These are phyloP conservation scores for Amphiprion clarkii DNA, from an alignment of 2,797 vertebrate species.

Conservation along the genomic window DNA sequence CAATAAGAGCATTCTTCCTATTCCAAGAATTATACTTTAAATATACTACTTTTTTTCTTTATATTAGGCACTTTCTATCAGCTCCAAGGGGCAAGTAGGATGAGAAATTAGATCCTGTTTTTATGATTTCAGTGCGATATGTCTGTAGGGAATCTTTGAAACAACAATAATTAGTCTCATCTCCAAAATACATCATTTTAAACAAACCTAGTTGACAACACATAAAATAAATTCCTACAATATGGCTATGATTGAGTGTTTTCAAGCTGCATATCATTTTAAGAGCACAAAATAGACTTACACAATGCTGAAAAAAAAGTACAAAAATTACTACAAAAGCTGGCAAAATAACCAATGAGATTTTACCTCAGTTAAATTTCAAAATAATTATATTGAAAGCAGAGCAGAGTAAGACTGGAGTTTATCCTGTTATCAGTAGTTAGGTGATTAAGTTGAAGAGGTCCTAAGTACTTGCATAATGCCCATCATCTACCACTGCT, in stretches of 20 bases:
- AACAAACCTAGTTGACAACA: conserved; percentile 30
- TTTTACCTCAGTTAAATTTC: conserved; percentile 3
- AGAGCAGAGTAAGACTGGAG: conserved; percentile 26
- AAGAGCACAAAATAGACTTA: conserved; percentile 13
- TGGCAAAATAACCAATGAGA: not conserved
- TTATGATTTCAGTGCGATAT: not conserved
- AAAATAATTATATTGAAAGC: conserved; percentile 25
- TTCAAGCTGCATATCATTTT: conserved; percentile 25
- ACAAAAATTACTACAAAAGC: conserved; percentile 34
- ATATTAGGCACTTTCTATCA: conserved; percentile 38
- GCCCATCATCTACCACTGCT: conserved; percentile 33
- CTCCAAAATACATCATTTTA: conserved; percentile 23
- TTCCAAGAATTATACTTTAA: not conserved
- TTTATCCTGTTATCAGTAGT: conserved; percentile 66
- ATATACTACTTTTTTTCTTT: not conserved
- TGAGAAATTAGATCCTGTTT: not conserved
- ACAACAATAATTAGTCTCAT: conserved; percentile 10
- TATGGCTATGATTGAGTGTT: conserved; percentile 40
- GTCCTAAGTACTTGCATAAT: conserved; percentile 40
- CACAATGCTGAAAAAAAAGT: not conserved
- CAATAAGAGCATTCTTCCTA: not conserved
- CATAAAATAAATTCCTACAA: conserved; percentile 18
- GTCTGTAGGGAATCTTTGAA: not conserved
- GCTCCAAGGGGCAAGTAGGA: not conserved
- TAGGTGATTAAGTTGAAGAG: conserved; percentile 42